phyloP scores from a whole-genome alignment of 1,140 invertebrate species.

The Aradophagus sp. region DNA sequence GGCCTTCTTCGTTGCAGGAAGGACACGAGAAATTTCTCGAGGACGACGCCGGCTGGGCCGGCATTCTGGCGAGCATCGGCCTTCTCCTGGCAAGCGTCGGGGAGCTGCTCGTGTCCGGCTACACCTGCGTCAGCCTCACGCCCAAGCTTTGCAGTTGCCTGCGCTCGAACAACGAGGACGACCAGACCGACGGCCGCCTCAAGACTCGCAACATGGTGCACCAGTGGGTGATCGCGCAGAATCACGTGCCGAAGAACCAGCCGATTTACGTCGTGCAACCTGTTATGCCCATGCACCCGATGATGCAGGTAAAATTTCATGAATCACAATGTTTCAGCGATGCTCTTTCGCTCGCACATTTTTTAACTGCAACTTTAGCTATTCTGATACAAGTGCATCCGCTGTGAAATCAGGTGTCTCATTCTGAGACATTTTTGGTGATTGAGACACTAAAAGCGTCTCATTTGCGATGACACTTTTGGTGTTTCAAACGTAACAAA shows the following conservation, averaged over 20 bases:
- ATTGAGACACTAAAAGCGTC: no score
- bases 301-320: constrained; percentile 68
- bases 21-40: constrained; percentile 59
- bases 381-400: background rate
- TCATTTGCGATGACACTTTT: no score
- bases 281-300: constrained; percentile 67
- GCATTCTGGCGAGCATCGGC: constrained; percentile 68
- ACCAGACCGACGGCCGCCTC: constrained; percentile 60
- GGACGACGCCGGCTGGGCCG: constrained; percentile 65
- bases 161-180: constrained; percentile 48
- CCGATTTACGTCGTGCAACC: constrained; percentile 71
- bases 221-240: constrained; percentile 72
- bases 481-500: no score
- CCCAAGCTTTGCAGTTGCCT: constrained; percentile 71
- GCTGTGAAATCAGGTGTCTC: no score
- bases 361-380: background rate
- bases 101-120: constrained; percentile 69
- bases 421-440: no score
- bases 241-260: constrained; percentile 66
- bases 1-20: constrained; percentile 43
- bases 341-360: background rate
- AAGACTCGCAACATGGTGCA: constrained; percentile 73
- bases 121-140: constrained; percentile 69
- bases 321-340: no score
- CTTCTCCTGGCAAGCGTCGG: constrained; percentile 66